phyloP scores from a whole-genome alignment of 2,888 invertebrate species.

The Callinectes sapidus region DNA sequence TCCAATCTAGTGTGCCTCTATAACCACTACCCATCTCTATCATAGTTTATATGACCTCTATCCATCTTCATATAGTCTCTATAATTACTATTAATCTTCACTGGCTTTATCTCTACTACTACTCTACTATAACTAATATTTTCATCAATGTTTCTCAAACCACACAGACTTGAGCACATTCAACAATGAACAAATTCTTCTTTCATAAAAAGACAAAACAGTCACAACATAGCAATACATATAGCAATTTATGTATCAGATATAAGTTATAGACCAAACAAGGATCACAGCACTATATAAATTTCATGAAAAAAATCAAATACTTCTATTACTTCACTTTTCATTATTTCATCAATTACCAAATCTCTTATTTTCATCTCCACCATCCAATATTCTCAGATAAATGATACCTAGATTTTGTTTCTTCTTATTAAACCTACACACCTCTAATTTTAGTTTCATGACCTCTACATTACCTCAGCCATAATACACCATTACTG shows the following conservation, averaged over 20 bases:
- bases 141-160: background rate
- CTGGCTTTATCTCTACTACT: background rate
- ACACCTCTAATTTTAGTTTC: background rate
- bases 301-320: background rate
- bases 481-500: background rate
- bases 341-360: background rate
- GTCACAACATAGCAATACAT: background rate
- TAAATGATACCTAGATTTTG: too few relatives aligned
- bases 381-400: background rate
- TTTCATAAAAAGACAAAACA: background rate
- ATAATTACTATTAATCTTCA: background rate
- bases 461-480: background rate
- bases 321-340: too few relatives aligned
- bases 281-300: background rate
- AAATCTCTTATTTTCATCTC: background rate
- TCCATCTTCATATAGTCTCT: background rate
- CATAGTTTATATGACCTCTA: background rate
- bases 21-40: background rate
- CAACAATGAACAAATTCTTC: background rate
- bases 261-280: background rate
- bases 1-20: background rate
- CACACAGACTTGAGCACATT: background rate
- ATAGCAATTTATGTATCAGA: background rate
- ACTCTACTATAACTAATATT: background rate
- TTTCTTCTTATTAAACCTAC: background rate